Evolutionary conservation across 2,888 invertebrate species (phyloP).

Genomic region (Pinctada fucata): DNA sequence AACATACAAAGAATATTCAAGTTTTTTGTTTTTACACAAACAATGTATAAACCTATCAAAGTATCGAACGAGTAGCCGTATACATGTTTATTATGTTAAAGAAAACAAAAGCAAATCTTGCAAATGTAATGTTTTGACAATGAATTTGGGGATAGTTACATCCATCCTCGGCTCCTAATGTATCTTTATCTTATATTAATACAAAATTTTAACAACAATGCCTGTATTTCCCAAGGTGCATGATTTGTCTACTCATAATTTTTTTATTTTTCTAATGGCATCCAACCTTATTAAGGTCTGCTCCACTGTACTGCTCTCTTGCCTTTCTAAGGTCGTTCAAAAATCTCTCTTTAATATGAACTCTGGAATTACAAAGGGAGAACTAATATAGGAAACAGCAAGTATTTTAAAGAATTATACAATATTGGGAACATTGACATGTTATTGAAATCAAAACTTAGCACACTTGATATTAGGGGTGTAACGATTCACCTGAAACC

Average conservation of each 20-base stretch:
- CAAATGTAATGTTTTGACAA: not conserved
- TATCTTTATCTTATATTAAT: too few relatives aligned
- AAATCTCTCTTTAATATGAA: constrained; percentile 91
- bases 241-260: not conserved
- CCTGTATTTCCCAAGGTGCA: too few relatives aligned
- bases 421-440: too few relatives aligned
- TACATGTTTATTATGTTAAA: not conserved
- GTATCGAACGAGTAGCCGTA: too few relatives aligned
- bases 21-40: not conserved
- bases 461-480: too few relatives aligned
- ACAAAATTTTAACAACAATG: too few relatives aligned
- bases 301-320: constrained; percentile 90
- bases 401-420: too few relatives aligned
- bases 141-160: too few relatives aligned
- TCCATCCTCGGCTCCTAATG: too few relatives aligned
- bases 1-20: not conserved
- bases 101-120: not conserved
- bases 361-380: constrained; percentile 55
- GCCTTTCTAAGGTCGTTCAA: constrained; percentile 94
- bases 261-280: not conserved
- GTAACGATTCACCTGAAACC: too few relatives aligned
- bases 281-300: constrained; percentile 81
- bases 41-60: too few relatives aligned
- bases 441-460: too few relatives aligned
- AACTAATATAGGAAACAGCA: not conserved